These are phyloP conservation scores for Artibeus jamaicensis DNA, from an alignment of 2,797 vertebrate species.

Conservation along the genomic window DNA sequence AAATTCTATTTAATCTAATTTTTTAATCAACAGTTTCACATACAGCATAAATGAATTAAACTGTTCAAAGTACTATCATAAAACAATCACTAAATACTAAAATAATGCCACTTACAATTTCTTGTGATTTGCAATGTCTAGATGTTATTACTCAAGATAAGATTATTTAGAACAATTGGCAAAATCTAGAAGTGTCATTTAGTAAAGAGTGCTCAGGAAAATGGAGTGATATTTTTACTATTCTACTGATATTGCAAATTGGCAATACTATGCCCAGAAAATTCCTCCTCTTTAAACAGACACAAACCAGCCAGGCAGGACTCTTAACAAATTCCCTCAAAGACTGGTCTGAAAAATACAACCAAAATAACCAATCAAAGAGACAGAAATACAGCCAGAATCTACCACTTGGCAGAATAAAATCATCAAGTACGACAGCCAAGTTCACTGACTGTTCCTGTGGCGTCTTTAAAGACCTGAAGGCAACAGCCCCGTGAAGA, in stretches of 20 bases:
- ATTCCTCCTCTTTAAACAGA: background rate
- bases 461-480: no score
- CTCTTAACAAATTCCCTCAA: background rate
- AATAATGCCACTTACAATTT: background rate
- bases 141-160: background rate
- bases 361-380: constrained; percentile 9
- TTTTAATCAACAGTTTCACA: background rate
- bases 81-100: background rate
- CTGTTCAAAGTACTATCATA: background rate
- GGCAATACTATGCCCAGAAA: background rate
- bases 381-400: background rate
- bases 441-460: background rate
- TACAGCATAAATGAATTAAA: background rate
- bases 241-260: background rate
- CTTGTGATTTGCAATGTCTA: background rate
- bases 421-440: background rate
- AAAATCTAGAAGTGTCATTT: background rate
- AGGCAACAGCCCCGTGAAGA: background rate
- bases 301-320: background rate
- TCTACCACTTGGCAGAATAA: background rate
- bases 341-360: background rate
- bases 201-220: background rate
- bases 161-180: background rate
- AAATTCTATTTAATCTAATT: background rate
- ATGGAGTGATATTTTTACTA: background rate